Percentiles rank a stretch among this genome's conserved stretches.
These are phyloP conservation scores for Gallinago stenura DNA, from an alignment of 2,797 vertebrate species.

Conservation along the genomic window DNA sequence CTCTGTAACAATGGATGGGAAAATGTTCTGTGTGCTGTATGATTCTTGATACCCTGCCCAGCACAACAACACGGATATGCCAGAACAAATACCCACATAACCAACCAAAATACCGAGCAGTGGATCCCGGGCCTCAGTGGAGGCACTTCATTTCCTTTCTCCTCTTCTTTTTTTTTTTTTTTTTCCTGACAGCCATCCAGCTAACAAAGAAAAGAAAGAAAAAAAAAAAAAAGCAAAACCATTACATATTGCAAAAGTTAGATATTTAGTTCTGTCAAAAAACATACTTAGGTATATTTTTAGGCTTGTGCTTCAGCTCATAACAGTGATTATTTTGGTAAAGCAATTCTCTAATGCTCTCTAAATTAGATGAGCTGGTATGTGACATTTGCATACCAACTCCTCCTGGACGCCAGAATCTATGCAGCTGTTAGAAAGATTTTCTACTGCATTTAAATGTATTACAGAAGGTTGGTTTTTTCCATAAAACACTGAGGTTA, in stretches of 20 bases:
- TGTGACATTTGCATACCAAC: conserved; percentile 9
- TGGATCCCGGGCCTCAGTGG: background rate
- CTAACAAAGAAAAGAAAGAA: background rate
- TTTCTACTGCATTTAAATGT: background rate
- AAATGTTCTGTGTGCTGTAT: conserved; percentile 31
- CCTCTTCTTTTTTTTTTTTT: background rate
- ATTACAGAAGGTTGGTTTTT: background rate
- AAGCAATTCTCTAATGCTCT: background rate
- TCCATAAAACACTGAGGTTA: background rate
- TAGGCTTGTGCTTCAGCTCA: background rate
- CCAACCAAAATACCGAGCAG: conserved; percentile 32
- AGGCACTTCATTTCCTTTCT: conserved; percentile 60
- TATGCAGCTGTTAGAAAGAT: conserved; percentile 10
- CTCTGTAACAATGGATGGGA: conserved; percentile 60
- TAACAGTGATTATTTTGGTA: background rate
- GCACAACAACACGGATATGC: conserved; percentile 36
- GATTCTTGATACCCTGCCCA: conserved; percentile 59
- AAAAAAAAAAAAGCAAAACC: background rate
- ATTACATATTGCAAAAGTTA: background rate
- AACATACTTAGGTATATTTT: background rate
- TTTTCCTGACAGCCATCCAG: conserved; percentile 19
- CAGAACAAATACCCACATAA: conserved; percentile 62
- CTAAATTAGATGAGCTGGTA: conserved; percentile 4
- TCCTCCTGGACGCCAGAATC: conserved; percentile 1
- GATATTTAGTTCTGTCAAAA: background rate